These are phyloP conservation scores for Colostygia pectinataria DNA, from an alignment of 2,888 invertebrate species.

Conservation along the genomic window DNA sequence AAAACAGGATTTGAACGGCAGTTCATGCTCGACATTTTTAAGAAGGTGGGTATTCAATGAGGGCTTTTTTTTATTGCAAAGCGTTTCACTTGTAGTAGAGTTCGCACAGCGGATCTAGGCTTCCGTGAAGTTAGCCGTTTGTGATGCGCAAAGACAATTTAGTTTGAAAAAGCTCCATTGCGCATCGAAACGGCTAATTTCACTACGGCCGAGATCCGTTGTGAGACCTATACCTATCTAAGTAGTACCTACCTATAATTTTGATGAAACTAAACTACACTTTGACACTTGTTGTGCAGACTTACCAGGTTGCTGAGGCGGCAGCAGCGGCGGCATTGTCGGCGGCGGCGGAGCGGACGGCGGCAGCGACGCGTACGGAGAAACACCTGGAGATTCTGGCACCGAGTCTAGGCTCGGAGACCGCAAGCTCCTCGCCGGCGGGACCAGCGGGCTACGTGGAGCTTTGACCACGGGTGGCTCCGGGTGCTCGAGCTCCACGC, in stretches of 20 bases:
- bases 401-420: constrained; percentile 53
- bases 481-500: constrained; percentile 72
- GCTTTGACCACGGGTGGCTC: constrained; percentile 75
- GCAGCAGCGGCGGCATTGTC: constrained; percentile 75
- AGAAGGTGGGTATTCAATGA: no score
- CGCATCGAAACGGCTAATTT: no score
- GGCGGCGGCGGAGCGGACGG: constrained; percentile 74
- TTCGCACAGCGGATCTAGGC: no score
- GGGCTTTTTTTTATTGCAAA: no score
- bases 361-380: constrained; percentile 68
- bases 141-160: no score
- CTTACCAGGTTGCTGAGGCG: constrained; percentile 76
- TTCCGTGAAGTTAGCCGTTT: no score
- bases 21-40: no score
- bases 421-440: constrained; percentile 59
- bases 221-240: no score
- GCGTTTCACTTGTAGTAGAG: background rate
- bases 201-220: no score
- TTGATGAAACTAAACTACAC: background rate
- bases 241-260: no score
- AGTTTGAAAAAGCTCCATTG: no score
- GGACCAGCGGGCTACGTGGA: constrained; percentile 64
- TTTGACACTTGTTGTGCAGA: constrained; percentile 23
- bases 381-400: constrained; percentile 70
- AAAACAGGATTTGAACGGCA: no score